Conservation (phyloP, 2,797 vertebrate species). For the Microctenopoma steveboyesi region DNA sequence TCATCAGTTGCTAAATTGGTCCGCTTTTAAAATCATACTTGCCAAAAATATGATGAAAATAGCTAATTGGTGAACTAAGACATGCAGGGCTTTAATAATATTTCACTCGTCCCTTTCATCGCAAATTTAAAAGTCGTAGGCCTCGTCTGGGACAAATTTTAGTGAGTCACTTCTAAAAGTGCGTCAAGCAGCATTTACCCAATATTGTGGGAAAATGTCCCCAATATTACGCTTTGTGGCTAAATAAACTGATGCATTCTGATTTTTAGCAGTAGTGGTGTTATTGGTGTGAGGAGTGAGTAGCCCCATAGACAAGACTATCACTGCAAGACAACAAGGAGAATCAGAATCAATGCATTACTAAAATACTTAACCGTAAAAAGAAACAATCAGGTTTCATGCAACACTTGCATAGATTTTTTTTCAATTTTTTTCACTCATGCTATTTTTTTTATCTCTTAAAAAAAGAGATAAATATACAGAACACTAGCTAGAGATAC, state of each 20-base stretch:
- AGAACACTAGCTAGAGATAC: slow-evolving; percentile 83
- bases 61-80: slow-evolving; percentile 68
- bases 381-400: slow-evolving; percentile 85
- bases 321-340: slow-evolving; percentile 81
- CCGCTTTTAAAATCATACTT: slow-evolving; percentile 78
- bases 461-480: no score
- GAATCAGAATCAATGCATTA: slow-evolving; percentile 79
- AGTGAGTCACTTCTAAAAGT: slow-evolving; percentile 62
- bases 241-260: slow-evolving; percentile 53
- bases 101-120: slow-evolving; percentile 48
- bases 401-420: slow-evolving; percentile 89
- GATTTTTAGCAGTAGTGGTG: slow-evolving; percentile 46
- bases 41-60: slow-evolving; percentile 70
- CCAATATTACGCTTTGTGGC: slow-evolving; percentile 39
- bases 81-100: slow-evolving; percentile 70
- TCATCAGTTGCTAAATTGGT: slow-evolving; percentile 81
- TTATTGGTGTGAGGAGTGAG: slow-evolving; percentile 70
- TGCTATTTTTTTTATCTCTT: slow-evolving; percentile 79
- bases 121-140: slow-evolving; percentile 38
- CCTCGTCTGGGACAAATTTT: slow-evolving; percentile 52
- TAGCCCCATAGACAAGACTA: slow-evolving; percentile 78
- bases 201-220: slow-evolving; percentile 36
- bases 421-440: slow-evolving; percentile 76
- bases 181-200: slow-evolving; percentile 29
- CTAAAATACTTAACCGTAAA: slow-evolving; percentile 83